Evolutionary conservation across 2,797 vertebrate genomes (phyloP).

Genomic region (Mormyrus proboscirostris): DNA sequence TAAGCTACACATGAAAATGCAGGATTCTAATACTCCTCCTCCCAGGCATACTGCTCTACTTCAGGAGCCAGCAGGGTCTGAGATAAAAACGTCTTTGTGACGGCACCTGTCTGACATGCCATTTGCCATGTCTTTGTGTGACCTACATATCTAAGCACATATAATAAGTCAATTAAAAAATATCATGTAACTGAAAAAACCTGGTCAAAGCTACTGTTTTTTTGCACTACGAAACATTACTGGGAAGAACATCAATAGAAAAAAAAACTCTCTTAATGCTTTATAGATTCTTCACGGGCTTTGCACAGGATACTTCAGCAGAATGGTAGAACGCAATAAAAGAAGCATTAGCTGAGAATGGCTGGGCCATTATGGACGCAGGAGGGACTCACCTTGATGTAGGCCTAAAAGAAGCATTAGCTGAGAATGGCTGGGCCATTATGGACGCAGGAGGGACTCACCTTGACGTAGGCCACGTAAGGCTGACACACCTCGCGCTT

Average conservation of each 20-base stretch:
- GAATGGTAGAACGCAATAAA: not conserved
- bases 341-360: not conserved
- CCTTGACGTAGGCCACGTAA: slow-evolving; percentile 81
- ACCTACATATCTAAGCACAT: too few species aligned
- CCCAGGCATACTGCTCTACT: not conserved
- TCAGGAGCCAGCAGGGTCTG: not conserved
- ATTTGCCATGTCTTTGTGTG: not conserved
- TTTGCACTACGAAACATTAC: not conserved
- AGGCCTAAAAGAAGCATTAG: not conserved
- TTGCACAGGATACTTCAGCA: not conserved
- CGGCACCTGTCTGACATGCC: not conserved
- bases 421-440: not conserved
- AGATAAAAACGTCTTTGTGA: not conserved
- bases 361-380: not conserved
- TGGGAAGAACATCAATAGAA: not conserved
- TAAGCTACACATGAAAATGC: not conserved
- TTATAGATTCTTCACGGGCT: not conserved
- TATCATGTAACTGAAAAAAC: not conserved
- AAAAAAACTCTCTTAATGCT: not conserved
- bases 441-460: not conserved
- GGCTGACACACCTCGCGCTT: slow-evolving; percentile 70
- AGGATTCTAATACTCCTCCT: not conserved
- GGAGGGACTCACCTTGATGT: slow-evolving; percentile 50
- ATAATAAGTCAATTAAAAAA: not conserved
- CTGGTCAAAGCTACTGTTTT: not conserved